phyloP scores from a whole-genome alignment of 2,888 invertebrate species.

The Lycophotia porphyrea region DNA sequence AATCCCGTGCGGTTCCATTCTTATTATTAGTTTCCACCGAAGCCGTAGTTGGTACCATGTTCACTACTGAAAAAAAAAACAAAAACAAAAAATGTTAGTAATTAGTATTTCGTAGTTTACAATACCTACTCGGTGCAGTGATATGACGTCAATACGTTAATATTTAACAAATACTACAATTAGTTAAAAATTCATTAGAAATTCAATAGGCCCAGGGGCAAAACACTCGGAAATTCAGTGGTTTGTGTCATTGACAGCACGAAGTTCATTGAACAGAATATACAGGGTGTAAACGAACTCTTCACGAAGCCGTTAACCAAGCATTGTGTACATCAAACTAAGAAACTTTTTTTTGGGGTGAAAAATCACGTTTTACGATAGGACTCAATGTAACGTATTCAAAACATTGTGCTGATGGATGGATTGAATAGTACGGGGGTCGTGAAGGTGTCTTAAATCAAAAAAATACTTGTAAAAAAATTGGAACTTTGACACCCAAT shows the following conservation, averaged over 20 bases:
- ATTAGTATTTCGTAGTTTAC: neutral
- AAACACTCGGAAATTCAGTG: neutral
- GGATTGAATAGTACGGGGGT: too few species aligned
- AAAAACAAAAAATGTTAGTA: neutral
- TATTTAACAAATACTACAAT: neutral
- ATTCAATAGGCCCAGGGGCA: too few species aligned
- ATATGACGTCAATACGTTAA: neutral
- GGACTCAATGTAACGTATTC: too few species aligned
- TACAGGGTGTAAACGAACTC: too few species aligned
- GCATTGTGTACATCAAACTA: too few species aligned
- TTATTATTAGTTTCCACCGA: slow-evolving; percentile 76
- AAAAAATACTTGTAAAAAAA: too few species aligned
- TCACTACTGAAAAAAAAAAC: slow-evolving; percentile 68
- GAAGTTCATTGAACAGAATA: neutral
- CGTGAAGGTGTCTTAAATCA: too few species aligned
- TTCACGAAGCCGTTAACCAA: too few species aligned
- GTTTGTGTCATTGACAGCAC: neutral
- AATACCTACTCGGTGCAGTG: neutral
- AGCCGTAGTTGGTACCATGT: slow-evolving; percentile 78
- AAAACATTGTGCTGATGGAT: too few species aligned
- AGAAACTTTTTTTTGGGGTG: too few species aligned
- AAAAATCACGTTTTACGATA: too few species aligned
- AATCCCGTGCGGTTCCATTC: slow-evolving; percentile 72
- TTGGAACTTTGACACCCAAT: too few species aligned
- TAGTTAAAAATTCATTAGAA: neutral